A percentile compares a stretch with the other conserved stretches of the same genome.
phyloP scores from a whole-genome alignment of 2,113 vertebrate genomes.

The Galbula dea region DNA sequence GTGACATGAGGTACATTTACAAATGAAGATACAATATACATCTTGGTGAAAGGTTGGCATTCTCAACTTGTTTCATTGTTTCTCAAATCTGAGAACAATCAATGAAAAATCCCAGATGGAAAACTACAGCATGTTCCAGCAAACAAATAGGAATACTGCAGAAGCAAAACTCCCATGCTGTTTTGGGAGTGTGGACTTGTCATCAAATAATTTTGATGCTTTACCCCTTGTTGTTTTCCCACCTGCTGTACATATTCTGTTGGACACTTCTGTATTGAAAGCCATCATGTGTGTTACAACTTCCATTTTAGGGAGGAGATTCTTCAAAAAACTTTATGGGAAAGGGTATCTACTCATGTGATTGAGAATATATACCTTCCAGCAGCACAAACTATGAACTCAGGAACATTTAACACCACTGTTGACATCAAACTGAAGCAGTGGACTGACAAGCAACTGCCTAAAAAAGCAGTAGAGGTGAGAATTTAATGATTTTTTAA shows the following conservation, averaged over 20 bases:
- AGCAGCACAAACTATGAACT: slow-evolving; percentile 93
- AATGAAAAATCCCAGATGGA: neutral
- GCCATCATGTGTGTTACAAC: neutral
- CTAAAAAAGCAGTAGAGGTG: slow-evolving; percentile 97
- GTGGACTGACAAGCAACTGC: slow-evolving; percentile 98
- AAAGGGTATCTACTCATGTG: slow-evolving; percentile 96
- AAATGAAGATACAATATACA: neutral
- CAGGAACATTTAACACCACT: slow-evolving; percentile 97
- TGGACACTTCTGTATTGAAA: neutral
- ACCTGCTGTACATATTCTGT: neutral
- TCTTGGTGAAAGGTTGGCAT: neutral
- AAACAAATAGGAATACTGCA: neutral
- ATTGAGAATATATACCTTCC: slow-evolving; percentile 99
- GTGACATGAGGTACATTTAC: neutral
- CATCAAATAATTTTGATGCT: neutral
- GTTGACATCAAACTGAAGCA: slow-evolving; percentile 98
- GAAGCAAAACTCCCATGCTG: neutral
- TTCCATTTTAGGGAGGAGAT: slow-evolving; percentile 88
- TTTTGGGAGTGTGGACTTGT: neutral
- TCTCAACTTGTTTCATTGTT: neutral
- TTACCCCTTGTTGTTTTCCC: neutral
- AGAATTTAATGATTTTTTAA: slow-evolving; percentile 3
- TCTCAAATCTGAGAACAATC: neutral
- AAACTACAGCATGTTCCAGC: neutral
- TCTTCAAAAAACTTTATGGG: slow-evolving; percentile 94